Percentiles rank a stretch among this genome's conserved stretches.
phyloP scores from a whole-genome alignment of 2,797 vertebrate genomes.

The Mico argentatus region DNA sequence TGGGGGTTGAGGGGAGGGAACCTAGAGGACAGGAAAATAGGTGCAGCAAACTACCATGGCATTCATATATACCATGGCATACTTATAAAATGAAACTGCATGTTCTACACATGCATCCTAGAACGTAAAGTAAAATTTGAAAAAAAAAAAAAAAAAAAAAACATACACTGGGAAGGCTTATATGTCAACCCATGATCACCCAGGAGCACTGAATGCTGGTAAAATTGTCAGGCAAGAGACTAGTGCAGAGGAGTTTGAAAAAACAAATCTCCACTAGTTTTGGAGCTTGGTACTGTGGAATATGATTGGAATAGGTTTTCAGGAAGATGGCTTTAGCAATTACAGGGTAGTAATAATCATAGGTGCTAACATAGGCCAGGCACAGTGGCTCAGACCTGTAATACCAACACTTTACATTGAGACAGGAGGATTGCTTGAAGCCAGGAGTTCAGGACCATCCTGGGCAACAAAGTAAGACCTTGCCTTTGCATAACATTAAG shows the following conservation, averaged over 20 bases:
- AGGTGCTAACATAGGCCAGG: neutral
- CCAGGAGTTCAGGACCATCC: too few species aligned
- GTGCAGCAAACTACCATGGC: too few species aligned
- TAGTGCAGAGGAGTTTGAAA: neutral
- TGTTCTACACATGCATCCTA: neutral
- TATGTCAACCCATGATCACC: neutral
- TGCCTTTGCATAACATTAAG: too few species aligned
- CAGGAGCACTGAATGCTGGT: neutral
- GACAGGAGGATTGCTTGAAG: too few species aligned
- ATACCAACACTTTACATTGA: too few species aligned
- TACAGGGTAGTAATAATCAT: neutral
- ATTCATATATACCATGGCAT: too few species aligned
- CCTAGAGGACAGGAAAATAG: too few species aligned
- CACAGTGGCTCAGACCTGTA: too few species aligned
- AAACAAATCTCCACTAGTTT: neutral
- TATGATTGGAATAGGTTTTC: neutral
- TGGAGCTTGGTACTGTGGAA: neutral
- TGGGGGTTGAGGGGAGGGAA: too few species aligned
- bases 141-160: neutral
- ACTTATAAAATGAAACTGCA: neutral
- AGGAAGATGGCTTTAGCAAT: neutral
- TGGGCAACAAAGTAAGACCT: too few species aligned
- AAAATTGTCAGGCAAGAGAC: neutral
- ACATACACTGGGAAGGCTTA: neutral
- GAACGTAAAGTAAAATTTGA: too few species aligned